A percentile compares a stretch with the other conserved stretches of the same genome.
Conservation (phyloP, 2,888 invertebrate genomes). For the Oegoconia quadripuncta region DNA sequence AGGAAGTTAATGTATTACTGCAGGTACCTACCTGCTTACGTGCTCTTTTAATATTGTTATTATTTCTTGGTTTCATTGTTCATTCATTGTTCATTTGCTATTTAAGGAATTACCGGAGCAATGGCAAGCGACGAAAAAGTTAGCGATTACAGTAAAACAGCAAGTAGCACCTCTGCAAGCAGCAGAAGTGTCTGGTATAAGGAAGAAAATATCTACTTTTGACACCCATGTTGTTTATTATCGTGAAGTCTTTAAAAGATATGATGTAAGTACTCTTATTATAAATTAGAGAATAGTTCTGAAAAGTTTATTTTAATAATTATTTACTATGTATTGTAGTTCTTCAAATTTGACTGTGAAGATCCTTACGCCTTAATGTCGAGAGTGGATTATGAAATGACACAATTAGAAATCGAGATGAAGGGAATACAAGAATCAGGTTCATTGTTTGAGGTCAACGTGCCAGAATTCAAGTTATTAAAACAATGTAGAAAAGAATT, state of each 20-base stretch:
- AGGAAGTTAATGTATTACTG: conserved; percentile 94
- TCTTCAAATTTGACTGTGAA: conserved; percentile 86
- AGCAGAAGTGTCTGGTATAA: conserved; percentile 93
- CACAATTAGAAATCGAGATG: conserved; percentile 92
- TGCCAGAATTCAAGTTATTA: conserved; percentile 95
- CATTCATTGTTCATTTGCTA: background rate
- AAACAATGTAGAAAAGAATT: conserved; percentile 95
- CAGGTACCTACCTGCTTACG: conserved; percentile 70
- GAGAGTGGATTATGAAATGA: conserved; percentile 87
- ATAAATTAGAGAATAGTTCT: background rate
- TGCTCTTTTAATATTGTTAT: background rate
- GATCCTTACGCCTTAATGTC: conserved; percentile 88
- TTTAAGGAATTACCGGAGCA: conserved; percentile 93
- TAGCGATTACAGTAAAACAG: conserved; percentile 93
- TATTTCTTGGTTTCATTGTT: background rate
- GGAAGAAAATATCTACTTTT: conserved; percentile 91
- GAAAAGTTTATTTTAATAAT: no score
- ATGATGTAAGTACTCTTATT: conserved; percentile 50
- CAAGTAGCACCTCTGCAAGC: conserved; percentile 97
- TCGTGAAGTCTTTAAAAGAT: conserved; percentile 91
- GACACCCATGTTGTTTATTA: conserved; percentile 91
- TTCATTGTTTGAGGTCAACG: conserved; percentile 94
- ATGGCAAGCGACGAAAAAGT: conserved; percentile 96
- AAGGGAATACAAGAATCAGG: conserved; percentile 92
- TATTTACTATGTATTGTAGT: conserved; percentile 53